Evolutionary conservation across 1,140 invertebrate species (phyloP), one percentile per base, ranked within the genome.

Genomic region (Halotydeus destructor): DNA sequence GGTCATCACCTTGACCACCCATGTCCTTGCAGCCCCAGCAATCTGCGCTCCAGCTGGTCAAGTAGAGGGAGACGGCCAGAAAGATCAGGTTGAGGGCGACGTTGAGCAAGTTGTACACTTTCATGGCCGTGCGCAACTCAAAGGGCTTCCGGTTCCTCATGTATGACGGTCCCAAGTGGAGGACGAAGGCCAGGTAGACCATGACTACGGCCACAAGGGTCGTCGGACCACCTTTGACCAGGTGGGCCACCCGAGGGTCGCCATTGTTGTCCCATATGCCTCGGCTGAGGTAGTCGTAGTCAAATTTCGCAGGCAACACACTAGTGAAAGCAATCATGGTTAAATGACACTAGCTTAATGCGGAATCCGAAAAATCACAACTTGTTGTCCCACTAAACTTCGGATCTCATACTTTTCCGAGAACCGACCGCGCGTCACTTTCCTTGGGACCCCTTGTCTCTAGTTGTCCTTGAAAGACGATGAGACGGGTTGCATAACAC

Each of bases 101-200:
- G 22, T 35, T 47, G 1, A 31, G 24, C 11, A 49, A 28, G 64
- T 89, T 88, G 60, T 89, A 89, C 37, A 69, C 59, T 54, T 85
- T 70, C 45, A 86, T 64, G 24, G 74, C 63, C 45, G 70, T 69
- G 49, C 78, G 71, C 21, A 86, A 63, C 46, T 82, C 69, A 56
- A 77, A 76, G 3, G 82, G 74, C 61, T 78, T 74, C 50, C 79
- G 68, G 56, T 81, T 74, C 57, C 77, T 73, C 83, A 89, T 89
- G 40, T 76, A 59, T 52, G 71, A 71, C 33, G 79, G 80, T 11
- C 82, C 82, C 38, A 83, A 55, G 26, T 72, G 70, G 60, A 71
- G 76, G 37, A 79, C 75, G 54, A 80, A 78, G 53, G 42, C 1
- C 9, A 52, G 19, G 33, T 54, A 54, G 23, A 28, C 21, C 5